phyloP scores from a whole-genome alignment of 1,140 invertebrate species.

The Papilio xuthus region DNA sequence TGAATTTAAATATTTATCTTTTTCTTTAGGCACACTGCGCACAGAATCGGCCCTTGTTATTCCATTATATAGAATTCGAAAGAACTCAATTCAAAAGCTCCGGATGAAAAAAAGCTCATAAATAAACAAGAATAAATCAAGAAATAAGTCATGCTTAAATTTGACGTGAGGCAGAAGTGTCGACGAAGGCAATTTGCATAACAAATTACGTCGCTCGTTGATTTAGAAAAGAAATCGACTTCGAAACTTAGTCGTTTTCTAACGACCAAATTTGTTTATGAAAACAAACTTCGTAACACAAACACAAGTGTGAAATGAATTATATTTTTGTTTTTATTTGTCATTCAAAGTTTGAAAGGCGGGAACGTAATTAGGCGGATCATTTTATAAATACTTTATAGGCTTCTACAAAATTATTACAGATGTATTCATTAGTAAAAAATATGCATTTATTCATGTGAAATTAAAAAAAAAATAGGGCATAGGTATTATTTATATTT shows the following conservation, averaged over 20 bases:
- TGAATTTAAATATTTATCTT: conserved; percentile 38
- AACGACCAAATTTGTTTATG: conserved; percentile 50
- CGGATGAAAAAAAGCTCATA: conserved; percentile 35
- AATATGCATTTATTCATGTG: too few relatives aligned
- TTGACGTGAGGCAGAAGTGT: conserved; percentile 50
- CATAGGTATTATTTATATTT: too few relatives aligned
- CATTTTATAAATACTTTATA: not conserved
- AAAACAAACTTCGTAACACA: conserved; percentile 48
- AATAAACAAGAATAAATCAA: conserved; percentile 44
- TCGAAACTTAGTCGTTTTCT: conserved; percentile 47
- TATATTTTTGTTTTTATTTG: conserved; percentile 31
- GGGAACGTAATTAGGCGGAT: not conserved
- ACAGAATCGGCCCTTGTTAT: conserved; percentile 25
- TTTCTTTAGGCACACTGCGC: conserved; percentile 21
- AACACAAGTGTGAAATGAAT: conserved; percentile 35
- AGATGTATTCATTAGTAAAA: too few relatives aligned
- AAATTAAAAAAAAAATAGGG: too few relatives aligned
- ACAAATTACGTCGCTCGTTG: conserved; percentile 52
- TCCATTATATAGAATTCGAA: conserved; percentile 35
- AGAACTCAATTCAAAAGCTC: conserved; percentile 29
- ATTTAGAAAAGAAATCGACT: conserved; percentile 52
- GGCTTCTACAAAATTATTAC: too few relatives aligned
- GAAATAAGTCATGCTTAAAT: conserved; percentile 47
- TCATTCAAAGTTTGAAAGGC: conserved; percentile 17
- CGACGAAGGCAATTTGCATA: conserved; percentile 49